Evolutionary conservation across 2,113 vertebrate species (phyloP), one percentile per base, ranked within the genome.

Genomic region (Willisornis vidua): DNA sequence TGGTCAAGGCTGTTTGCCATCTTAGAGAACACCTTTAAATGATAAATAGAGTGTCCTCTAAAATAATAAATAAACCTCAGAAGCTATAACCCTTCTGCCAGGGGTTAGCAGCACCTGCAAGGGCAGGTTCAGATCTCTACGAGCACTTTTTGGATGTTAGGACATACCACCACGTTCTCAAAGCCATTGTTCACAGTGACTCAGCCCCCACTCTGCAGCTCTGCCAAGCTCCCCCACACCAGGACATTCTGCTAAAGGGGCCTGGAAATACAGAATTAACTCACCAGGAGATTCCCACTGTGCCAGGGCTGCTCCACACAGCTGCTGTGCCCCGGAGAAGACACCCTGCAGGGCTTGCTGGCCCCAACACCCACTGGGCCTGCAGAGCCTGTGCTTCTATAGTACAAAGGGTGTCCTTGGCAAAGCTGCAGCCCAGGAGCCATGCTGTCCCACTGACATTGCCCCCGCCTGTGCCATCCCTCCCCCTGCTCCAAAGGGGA

Each of bases 1-100:
- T 80, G 93, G 90, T 86, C 90, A 76, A 83, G 67, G 85, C 93
- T 94, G 85, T 82, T 74, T 96, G 87, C 91, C 55, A 77, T 93
- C 75, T 96, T 89, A 85, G 86, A 92, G 48, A 77, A 22, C 2
- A 29, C 74, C 49, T 93, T 87, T 87, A 93, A 90, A 72, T 90
- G 78, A 85, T 78, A 89, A 96, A 84, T 66, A 82, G 37, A 73
- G 22, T 8, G 45, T 87, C 78, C 78, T 93, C 37, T 70, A 58
- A 85, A 89, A 61, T 1, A 3, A 76, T 29, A 94, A 73, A 89
- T 33, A 87, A 89, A 41, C 14, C 51, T 81, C 62, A 43, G 58
- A 70, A 94, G 35, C 26, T n/a, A 33, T 73, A 80, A 63, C n/a
- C 37, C 33, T 63, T 93, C 59, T 87, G 14, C 37, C 74, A 85